Evolutionary conservation across 92 coral and sea anemone species (phyloP), one percentile per base, ranked within the genome.

Genomic region (Epizoanthus scotinus): DNA sequence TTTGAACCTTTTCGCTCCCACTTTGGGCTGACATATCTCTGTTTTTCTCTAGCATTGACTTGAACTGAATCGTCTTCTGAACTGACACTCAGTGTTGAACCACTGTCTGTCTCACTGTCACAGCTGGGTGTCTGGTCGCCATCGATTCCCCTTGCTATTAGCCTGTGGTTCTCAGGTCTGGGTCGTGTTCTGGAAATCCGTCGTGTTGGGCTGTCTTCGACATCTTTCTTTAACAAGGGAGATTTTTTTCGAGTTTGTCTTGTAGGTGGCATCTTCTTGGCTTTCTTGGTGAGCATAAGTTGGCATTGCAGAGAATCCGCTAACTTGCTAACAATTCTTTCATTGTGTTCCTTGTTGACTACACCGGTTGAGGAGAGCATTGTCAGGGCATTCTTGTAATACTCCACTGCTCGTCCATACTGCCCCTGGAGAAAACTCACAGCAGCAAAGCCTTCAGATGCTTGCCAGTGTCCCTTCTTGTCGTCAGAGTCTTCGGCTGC

Each of bases 381-480:
- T 17, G 94, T 71, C 52, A 96, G 79, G 0, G 99, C 98, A 60
- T 59, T 71, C 75, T 96, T 96, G 78, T 93, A 96, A 57, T 85
- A 84, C 57, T 86, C 83, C 49, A 96, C 98, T 17, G 99, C 98
- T 66, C 92, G 91, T 42, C 78, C 83, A 59, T 91, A 91, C 68
- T 91, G 89, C 65, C 85, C 87, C 70, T 84, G 85, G 38, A 93
- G 89, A 61, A 96, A 96, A 80, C 88, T 78, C 1, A 93, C 94
- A 3, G 99, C 99, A 7, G 99, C 97, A 55, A 96, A 85, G 0
- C 99, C 99, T 70, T 96, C 99, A 14, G 84, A 83, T 10, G 99
- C 98, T 59, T 96, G 99, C 98, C 99, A 96, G 83, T 91, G 90
- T 19, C 99, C 89, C 47, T 77, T 65, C 42, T 75, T 84, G 59